Evolutionary conservation across 2,888 invertebrate genomes (phyloP), one percentile per base, ranked within the genome.

Genomic region (Orchestes rusci): DNA sequence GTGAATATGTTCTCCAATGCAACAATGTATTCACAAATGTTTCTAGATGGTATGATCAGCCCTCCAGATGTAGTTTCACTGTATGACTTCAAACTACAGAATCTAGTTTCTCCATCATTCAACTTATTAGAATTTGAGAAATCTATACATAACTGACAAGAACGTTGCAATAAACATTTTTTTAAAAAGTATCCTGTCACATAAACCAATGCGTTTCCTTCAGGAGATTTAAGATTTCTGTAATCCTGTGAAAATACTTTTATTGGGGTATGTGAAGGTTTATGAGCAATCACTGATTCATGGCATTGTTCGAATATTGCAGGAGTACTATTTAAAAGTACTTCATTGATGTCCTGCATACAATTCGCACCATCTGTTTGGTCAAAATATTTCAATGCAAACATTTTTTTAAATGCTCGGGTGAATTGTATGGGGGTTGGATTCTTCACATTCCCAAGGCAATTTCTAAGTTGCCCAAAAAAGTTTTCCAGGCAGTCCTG

Each of bases 391-490:
- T 27, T 36, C 2, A 53, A 8, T 3, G 47, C 28, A 39, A 50
- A 53, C n/a, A 53, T 8, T 51, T 52, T 52, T 47, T 52, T 52
- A 42, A 52, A 52, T 10, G 43, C 35, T 17, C 43, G 35, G 13
- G 18, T 32, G 44, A 53, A 51, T 8, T 51, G 52, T 10, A 48
- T 53, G 5, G 48, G 41, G 10, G 49, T 53, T 10, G 45, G 45
- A 43, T 51, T 53, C 33, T 33, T 44, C 10, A 31, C 28, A 39
- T 53, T 51, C 8, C 48, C 50, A n/a, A 18, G 19, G 16, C 7
- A 39, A 31, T 51, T 43, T 31, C 44, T 37, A n/a, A 56, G 45
- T 29, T 39, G 34, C 2, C 54, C 55, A 47, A 56, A 56, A 39
- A 51, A 53, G 30, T 55, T 53, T 39, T 39, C 39, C 15, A 39